Evolutionary conservation across 2,113 vertebrate species (phyloP).

Genomic region (Cololabis saira): DNA sequence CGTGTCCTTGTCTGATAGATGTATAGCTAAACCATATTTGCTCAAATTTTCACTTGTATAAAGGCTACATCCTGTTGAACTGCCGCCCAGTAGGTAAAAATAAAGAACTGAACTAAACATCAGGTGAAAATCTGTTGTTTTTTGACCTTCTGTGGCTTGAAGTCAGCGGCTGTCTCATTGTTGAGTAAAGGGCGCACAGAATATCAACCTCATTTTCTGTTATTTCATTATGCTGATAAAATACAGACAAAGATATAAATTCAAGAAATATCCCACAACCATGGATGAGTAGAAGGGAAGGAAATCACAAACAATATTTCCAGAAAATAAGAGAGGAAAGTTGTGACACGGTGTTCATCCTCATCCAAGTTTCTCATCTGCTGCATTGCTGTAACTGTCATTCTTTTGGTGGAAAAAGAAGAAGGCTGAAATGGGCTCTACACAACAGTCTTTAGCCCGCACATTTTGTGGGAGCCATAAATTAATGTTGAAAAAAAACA

Average conservation of each 20-base stretch:
- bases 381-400: constrained; percentile 36
- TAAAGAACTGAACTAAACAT: neutral
- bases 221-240: constrained; percentile 49
- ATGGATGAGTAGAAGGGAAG: constrained; percentile 21
- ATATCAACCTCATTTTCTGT: constrained; percentile 27
- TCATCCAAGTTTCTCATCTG: constrained; percentile 36
- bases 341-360: constrained; percentile 38
- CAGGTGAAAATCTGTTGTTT: neutral
- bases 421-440: constrained; percentile 25
- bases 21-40: constrained; percentile 1
- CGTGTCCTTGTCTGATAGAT: neutral
- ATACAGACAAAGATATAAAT: constrained; percentile 27
- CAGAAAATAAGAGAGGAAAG: constrained; percentile 28
- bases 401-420: constrained; percentile 14
- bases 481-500: constrained; percentile 10
- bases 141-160: neutral
- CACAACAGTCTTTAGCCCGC: constrained; percentile 14
- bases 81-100: constrained; percentile 13
- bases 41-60: neutral
- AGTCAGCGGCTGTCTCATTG: neutral
- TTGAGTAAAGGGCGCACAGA: neutral
- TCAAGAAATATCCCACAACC: constrained; percentile 34
- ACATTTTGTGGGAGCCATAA: constrained; percentile 20
- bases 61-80: neutral
- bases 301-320: constrained; percentile 44